Evolutionary conservation across 2,888 invertebrate species (phyloP), one percentile per base, ranked within the genome.

Genomic region (Drosophila macrospina): DNA sequence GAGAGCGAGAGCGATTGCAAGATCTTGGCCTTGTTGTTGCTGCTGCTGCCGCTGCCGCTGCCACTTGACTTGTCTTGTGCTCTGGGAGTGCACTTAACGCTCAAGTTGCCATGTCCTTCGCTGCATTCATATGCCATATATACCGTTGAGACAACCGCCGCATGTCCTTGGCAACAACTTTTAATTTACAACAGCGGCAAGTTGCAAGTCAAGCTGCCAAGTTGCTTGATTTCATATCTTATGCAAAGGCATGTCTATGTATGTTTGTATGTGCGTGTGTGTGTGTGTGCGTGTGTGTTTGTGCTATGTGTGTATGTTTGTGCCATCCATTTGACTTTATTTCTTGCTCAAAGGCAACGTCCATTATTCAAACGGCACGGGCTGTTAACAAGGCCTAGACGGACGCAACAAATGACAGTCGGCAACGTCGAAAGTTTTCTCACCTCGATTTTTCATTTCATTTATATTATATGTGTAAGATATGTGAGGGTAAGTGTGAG

Each of bases 391-490:
- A 48, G 54, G 86, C 78, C 79, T 78, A 78, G 70, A 62, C 67
- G 48, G 69, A 61, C 63, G 71, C 41, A 54, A 74, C 57, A 85
- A 85, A 88, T 87, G 85, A 79, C 88, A 77, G 74, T 20, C 54
- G 48, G 59, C 51, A 45, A 61, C 75, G 70, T 74, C 83, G 30
- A 89, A 87, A 82, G 69, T 69, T 66, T 85, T 85, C 75, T 79
- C 89, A 89, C 89, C 85, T 79, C 83, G 45, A 89, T 89, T 82
- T 87, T 87, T 89, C 89, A 86, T 89, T 80, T 70, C 86, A 89
- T 86, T 89, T 85, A 68, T 73, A 67, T 57, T 62, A 57, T 74
- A 67, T 51, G 66, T 65, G 50, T 45, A 16, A 34, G 65, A 52
- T 47, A 26, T 52, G 56, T 55, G 36, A 26, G 24, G 6, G 45